These are phyloP conservation scores for Drosophila pallidifrons DNA, from an alignment of 1,140 invertebrate species.

Conservation along the genomic window DNA sequence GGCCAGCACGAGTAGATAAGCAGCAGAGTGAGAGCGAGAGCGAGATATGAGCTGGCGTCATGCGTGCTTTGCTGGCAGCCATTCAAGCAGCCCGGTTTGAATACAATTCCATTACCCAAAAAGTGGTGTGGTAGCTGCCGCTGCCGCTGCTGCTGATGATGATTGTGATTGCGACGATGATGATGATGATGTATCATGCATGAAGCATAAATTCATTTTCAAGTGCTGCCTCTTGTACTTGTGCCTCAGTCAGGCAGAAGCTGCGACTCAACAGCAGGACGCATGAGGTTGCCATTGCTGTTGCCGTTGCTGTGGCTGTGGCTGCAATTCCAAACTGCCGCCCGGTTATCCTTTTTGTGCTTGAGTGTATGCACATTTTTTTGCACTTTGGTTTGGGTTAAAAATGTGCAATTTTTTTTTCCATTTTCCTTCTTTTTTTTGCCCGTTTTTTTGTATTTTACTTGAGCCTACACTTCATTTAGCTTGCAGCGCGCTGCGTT, in stretches of 20 bases:
- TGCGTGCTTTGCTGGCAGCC: conserved; percentile 60
- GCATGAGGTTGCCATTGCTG: conserved; percentile 2
- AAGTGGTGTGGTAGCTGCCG: conserved; percentile 52
- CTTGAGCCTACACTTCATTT: conserved; percentile 78
- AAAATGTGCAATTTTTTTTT: conserved; percentile 30
- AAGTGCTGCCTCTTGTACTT: conserved; percentile 67
- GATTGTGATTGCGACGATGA: conserved; percentile 29
- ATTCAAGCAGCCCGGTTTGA: conserved; percentile 54
- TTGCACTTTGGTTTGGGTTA: conserved; percentile 41
- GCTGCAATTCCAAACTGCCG: conserved; percentile 27
- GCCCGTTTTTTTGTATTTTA: conserved; percentile 66
- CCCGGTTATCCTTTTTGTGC: conserved; percentile 74
- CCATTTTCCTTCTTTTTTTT: conserved; percentile 17
- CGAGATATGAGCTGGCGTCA: conserved; percentile 40
- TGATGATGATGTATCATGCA: conserved; percentile 80
- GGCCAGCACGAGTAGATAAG: conserved; percentile 50
- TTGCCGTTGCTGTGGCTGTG: background rate
- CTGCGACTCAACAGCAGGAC: conserved; percentile 28
- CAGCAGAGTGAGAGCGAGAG: conserved; percentile 3
- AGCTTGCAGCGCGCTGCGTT: conserved; percentile 59
- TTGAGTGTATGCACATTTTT: conserved; percentile 44
- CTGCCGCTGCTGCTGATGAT: conserved; percentile 14
- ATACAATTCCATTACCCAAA: conserved; percentile 82
- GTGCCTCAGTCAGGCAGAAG: conserved; percentile 52
- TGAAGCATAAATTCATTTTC: conserved; percentile 82